Evolutionary conservation across 2,113 vertebrate genomes (phyloP), one percentile per base, ranked within the genome.

Genomic region (Eptesicus fuscus): DNA sequence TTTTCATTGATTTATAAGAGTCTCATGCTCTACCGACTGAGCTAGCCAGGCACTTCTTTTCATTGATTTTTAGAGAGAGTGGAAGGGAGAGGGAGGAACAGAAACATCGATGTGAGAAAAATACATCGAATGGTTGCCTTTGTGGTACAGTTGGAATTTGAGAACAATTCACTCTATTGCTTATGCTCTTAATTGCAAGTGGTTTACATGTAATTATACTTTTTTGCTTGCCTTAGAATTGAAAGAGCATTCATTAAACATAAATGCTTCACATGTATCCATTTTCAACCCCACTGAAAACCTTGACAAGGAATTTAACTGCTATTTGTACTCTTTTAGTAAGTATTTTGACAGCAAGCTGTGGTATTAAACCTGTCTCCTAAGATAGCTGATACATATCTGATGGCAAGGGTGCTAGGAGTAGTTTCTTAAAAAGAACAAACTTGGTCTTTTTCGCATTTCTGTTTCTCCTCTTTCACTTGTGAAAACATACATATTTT

Each of bases 1-100:
- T 49, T 49, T 49, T 49, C 49, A 49, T 49, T 37, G 37, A 37
- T 37, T 23, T 59, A 98, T 98, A 98, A 98, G 97, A 98, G 98
- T 98, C 98, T 98, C 98, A 98, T 98, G 97, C 97, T 98, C 97
- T 98, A 98, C 98, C 97, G 98, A 98, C 98, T 98, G 98, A 98
- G 97, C 97, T 98, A 98, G 98, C 97, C 98, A 96, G 97, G 98
- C 37, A 37, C 37, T 37, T 37, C 37, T 49, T 49, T 49, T 49
- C 49, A 49, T 49, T 16, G 49, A 16, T 49, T 16, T 49, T 49
- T 49, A 49, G 49, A 49, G 47, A 49, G 49, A 49, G 49, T 49
- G 49, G 49, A 49, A 49, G 49, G 14, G 14, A 49, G 49, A 49
- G 49, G 14, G 49, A 49, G 14, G 16, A 42, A 42, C 40, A 42